Base-by-base conservation (phyloP, 2,113 vertebrate genomes). In the Cryptomyrus ogoouensis region DNA sequence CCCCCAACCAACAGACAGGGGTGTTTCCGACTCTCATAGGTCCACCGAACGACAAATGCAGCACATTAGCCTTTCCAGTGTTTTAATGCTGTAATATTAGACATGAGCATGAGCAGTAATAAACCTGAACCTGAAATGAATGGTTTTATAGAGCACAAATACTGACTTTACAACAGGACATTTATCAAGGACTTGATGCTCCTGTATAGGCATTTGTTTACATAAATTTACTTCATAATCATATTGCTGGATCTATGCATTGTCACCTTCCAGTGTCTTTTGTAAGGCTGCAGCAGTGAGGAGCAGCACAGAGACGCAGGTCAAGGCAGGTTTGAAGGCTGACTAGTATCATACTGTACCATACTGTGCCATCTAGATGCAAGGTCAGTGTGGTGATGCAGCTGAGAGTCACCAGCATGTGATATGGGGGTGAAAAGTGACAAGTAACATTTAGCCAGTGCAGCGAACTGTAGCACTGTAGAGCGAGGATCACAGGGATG, bases 11-110 rank as follows among this genome's bases (percentile, higher is more conserved):
- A 56, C 12, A 89, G n/a, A 47, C 21, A 6, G 50, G 84, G 83
- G 3, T 27, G 83, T 89, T 24, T 62, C 35, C 77, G 19, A 47
- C 70, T 35, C 1, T 62, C n/a, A 13, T 83, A 87, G 74, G 74
- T 53, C 84, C 49, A 35, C 31, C 27, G 27, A 85, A 88, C 12
- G 84, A 90, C 50, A 74, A 62, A 88, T 53, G 27, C 70, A 50
- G 88, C 8, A 9, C 27, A 1, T 62, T 66, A 52, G 44, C 24
- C 39, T n/a, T 31, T 50, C 5, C 9, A 58, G 19, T 46, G 12
- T 46, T 89, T 84, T 83, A 24, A 62, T 52, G 52, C 24, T 46
- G 89, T 58, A 89, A 89, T 89, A 44, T 58, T 27, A 89, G 35
- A 44, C 6, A 52, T 31, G n/a, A 3, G 24, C 89, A 62, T 62